Base-by-base conservation (phyloP, 2,888 invertebrate species). In the Apotomis capreana region DNA sequence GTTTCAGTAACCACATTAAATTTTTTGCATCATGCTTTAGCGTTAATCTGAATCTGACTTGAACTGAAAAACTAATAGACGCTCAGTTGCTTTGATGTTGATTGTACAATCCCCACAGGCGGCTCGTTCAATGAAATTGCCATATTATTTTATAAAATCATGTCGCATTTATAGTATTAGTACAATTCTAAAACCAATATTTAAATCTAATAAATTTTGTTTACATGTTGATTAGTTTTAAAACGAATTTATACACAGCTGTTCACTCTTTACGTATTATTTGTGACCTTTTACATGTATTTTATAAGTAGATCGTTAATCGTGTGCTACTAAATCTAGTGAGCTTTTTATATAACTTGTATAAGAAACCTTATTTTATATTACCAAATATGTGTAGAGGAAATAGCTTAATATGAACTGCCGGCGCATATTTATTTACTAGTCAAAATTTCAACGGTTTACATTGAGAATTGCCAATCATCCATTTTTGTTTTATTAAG, bases 311-410 rank as follows among this genome's bases (percentile, higher is more conserved):
- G 40, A 40, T 52, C 5, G 62, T 51, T 62, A 26, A 62, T 49
- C 49, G 5, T 58, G 12, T 58, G 9, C 4, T n/a, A 52, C 13
- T 37, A 63, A 13, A 52, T 40, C 40, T 58, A 37, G 13, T 44
- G 44, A 37, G 63, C 52, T 63, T 63, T 63, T 63, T 40, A 54
- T 63, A 40, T 13, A 63, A 63, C 37, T 13, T 63, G 3, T 40
- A 49, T 3, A 8, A 9, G n/a, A 6, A 6, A 40, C 40, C 40
- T 40, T 6, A 40, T 40, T 40, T 40, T 40, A 40, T 40, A 6
- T 40, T 44, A 44, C 44, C 8, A 44, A 58, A 58, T 12, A 1
- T 8, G 15, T 60, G 40, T 44, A 60, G 44, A 13, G 12, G 13
- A 49, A 44, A 15, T 26, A 2, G 44, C 8, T 54, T 40, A 6